Conservation (phyloP, 64 coral and sea anemone species). For the Dendronephthya gigantea region DNA sequence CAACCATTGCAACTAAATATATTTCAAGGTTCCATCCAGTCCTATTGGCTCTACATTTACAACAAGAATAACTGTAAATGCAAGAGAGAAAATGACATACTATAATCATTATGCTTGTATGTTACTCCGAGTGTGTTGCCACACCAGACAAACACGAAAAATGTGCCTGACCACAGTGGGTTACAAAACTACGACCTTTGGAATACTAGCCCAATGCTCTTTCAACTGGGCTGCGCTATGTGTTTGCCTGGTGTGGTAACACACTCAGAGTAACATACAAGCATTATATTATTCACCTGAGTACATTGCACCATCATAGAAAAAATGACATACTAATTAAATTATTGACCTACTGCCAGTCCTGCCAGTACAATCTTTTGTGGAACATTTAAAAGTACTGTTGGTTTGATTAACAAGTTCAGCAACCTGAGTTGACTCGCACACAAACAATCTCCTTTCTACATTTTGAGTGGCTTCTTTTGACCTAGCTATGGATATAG, state of each 20-base stretch:
- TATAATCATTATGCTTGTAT: too few species aligned
- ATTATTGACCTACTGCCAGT: background rate
- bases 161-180: too few species aligned
- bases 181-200: too few species aligned
- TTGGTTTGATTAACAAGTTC: conserved; percentile 24
- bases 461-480: background rate
- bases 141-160: too few species aligned
- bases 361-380: conserved; percentile 23
- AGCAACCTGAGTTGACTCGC: conserved; percentile 6
- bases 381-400: conserved; percentile 20
- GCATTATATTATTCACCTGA: too few species aligned
- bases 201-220: too few species aligned
- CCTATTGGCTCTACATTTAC: background rate
- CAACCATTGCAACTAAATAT: background rate
- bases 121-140: too few species aligned
- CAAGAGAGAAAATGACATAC: background rate
- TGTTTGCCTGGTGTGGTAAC: too few species aligned
- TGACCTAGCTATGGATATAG: too few species aligned
- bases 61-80: background rate
- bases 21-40: background rate
- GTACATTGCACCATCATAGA: too few species aligned
- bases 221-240: too few species aligned
- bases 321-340: background rate
- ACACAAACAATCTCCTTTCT: conserved; percentile 23
- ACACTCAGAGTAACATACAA: too few species aligned